Evolutionary conservation across 2,888 invertebrate genomes (phyloP).

Genomic region (Microchrysa polita): DNA sequence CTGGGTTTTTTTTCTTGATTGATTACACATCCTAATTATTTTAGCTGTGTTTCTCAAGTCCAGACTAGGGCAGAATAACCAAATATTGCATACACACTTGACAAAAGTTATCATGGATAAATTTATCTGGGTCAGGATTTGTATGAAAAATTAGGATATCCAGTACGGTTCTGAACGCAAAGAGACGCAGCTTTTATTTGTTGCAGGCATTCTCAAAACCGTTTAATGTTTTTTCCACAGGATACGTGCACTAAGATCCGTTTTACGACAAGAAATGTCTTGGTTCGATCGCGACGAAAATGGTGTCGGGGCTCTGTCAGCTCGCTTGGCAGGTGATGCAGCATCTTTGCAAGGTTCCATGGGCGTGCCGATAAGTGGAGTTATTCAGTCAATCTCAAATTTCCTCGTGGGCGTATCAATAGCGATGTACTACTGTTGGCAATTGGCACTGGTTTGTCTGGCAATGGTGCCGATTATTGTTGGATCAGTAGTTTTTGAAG

Average conservation of each 20-base stretch:
- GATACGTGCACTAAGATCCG: slow-evolving; percentile 68
- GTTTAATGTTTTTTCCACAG: slow-evolving; percentile 52
- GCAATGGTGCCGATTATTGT: slow-evolving; percentile 75
- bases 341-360: slow-evolving; percentile 78
- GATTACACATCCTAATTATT: too few relatives aligned
- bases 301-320: slow-evolving; percentile 75
- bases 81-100: too few relatives aligned
- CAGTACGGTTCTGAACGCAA: too few relatives aligned
- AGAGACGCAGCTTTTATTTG: too few relatives aligned
- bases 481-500: slow-evolving; percentile 73
- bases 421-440: slow-evolving; percentile 74
- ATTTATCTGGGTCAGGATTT: too few relatives aligned
- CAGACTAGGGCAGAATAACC: too few relatives aligned
- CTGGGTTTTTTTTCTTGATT: too few relatives aligned
- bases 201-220: too few relatives aligned
- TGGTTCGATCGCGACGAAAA: slow-evolving; percentile 77
- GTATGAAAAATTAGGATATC: too few relatives aligned
- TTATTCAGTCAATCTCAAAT: slow-evolving; percentile 74
- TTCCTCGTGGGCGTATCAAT: slow-evolving; percentile 71
- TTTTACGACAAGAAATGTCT: slow-evolving; percentile 77
- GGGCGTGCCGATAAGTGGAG: slow-evolving; percentile 73
- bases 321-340: slow-evolving; percentile 76
- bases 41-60: too few relatives aligned
- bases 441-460: slow-evolving; percentile 74
- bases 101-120: too few relatives aligned